These are phyloP conservation scores for Lithophane leautieri DNA, from an alignment of 2,888 invertebrate genomes.

Conservation along the genomic window DNA sequence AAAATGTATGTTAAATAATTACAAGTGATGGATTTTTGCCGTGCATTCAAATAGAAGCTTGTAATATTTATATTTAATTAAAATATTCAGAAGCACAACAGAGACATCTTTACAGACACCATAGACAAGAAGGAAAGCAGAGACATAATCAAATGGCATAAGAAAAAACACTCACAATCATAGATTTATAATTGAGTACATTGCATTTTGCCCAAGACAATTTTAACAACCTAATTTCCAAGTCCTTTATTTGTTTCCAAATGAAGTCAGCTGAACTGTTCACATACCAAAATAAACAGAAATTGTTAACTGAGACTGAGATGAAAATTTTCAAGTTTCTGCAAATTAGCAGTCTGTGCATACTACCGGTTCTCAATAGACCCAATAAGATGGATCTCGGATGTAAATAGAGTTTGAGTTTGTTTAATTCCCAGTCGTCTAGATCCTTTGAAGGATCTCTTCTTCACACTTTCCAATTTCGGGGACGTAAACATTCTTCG, in stretches of 20 bases:
- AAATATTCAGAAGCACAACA: too few relatives aligned
- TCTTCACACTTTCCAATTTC: constrained; percentile 55
- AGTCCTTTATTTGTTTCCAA: constrained; percentile 57
- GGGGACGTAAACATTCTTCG: constrained; percentile 49
- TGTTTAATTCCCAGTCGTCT: constrained; percentile 45
- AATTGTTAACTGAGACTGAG: constrained; percentile 19
- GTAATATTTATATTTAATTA: too few relatives aligned
- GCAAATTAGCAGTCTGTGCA: constrained; percentile 44
- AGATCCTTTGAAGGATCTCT: constrained; percentile 47
- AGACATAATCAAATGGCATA: too few relatives aligned
- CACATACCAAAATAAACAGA: constrained; percentile 28
- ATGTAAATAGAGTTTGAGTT: constrained; percentile 56
- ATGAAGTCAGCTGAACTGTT: constrained; percentile 35
- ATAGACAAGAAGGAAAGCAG: too few relatives aligned
- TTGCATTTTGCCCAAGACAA: too few relatives aligned
- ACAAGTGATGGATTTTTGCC: too few relatives aligned
- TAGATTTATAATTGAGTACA: too few relatives aligned
- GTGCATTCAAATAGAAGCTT: too few relatives aligned
- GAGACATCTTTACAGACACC: too few relatives aligned
- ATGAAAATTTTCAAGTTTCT: constrained; percentile 43
- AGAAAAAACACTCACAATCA: too few relatives aligned
- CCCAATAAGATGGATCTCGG: constrained; percentile 41
- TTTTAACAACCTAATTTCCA: constrained; percentile 53
- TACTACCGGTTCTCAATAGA: constrained; percentile 46
- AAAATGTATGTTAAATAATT: too few relatives aligned